phyloP scores from a whole-genome alignment of 1,140 invertebrate genomes.

The Leptinotarsa texana region DNA sequence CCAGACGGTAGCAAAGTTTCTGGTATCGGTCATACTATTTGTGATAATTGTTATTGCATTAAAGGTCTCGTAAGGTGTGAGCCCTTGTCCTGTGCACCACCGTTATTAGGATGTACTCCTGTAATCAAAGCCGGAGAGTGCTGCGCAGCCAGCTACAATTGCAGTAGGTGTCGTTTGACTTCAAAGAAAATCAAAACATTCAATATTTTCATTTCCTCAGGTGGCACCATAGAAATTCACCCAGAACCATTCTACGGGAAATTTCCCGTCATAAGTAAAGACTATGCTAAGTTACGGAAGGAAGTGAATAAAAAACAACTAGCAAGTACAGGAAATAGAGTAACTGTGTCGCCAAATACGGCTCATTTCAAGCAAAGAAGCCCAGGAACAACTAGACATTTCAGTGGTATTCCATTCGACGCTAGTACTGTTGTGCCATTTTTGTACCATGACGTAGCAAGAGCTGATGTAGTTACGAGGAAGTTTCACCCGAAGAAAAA shows the following conservation, averaged over 20 bases:
- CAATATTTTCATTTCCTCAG: slow-evolving; percentile 40
- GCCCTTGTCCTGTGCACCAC: slow-evolving; percentile 73
- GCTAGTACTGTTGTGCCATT: slow-evolving; percentile 39
- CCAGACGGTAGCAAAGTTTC: slow-evolving; percentile 76
- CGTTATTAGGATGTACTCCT: slow-evolving; percentile 74
- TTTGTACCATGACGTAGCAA: slow-evolving; percentile 31
- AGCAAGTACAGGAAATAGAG: slow-evolving; percentile 29
- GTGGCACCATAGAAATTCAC: slow-evolving; percentile 61
- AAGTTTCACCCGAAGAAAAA: slow-evolving; percentile 16
- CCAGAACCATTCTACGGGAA: slow-evolving; percentile 60
- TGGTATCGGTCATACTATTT: slow-evolving; percentile 63
- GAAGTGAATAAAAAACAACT: slow-evolving; percentile 50
- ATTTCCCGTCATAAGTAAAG: slow-evolving; percentile 61
- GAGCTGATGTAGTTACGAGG: slow-evolving; percentile 17
- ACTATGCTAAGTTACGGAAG: slow-evolving; percentile 62
- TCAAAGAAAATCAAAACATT: slow-evolving; percentile 58
- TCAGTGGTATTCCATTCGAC: slow-evolving; percentile 36
- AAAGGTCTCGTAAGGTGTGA: slow-evolving; percentile 74
- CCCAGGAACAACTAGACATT: slow-evolving; percentile 46
- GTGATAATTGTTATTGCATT: slow-evolving; percentile 83
- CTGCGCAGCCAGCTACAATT: slow-evolving; percentile 83
- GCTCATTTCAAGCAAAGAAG: slow-evolving; percentile 37
- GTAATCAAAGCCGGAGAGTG: slow-evolving; percentile 77
- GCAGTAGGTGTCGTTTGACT: slow-evolving; percentile 66
- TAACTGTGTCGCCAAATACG: slow-evolving; percentile 38